Conservation (phyloP, 2,797 vertebrate genomes). For the Loriculus beryllinus region DNA sequence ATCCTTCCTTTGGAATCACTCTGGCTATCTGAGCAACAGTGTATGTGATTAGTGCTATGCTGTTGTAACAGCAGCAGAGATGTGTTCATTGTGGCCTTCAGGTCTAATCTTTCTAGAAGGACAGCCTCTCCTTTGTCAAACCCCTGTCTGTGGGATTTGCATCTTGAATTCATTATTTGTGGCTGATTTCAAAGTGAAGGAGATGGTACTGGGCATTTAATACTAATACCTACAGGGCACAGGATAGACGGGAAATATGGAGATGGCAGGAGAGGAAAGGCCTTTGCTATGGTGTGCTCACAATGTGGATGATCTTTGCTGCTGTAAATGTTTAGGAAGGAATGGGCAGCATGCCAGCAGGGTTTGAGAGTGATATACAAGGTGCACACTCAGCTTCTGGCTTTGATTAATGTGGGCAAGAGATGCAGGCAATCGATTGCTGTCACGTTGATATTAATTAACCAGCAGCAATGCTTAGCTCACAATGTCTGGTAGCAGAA, state of each 20-base stretch:
- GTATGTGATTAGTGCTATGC: not conserved
- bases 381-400: not conserved
- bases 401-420: constrained; percentile 50
- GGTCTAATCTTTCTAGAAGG: not conserved
- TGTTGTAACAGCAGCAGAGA: not conserved
- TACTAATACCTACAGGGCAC: rapidly evolving
- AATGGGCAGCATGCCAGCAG: not conserved
- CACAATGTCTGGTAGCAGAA: not conserved
- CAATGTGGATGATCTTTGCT: not conserved
- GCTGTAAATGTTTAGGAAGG: constrained; percentile 14
- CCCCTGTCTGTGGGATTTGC: not conserved
- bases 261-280: not conserved
- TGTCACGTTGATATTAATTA: constrained; percentile 61
- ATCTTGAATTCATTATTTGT: not conserved
- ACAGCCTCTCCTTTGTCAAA: not conserved
- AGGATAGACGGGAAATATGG: rapidly evolving
- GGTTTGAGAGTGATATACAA: not conserved
- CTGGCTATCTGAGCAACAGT: not conserved
- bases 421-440: constrained; percentile 28
- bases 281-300: rapidly evolving
- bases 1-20: not conserved
- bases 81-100: not conserved
- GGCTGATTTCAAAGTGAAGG: not conserved
- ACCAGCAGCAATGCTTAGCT: constrained; percentile 49
- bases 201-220: not conserved